Percentiles rank a stretch among this genome's conserved stretches.
Evolutionary conservation across 1,140 invertebrate species (phyloP).

Genomic region (Gryllus bimaculatus): DNA sequence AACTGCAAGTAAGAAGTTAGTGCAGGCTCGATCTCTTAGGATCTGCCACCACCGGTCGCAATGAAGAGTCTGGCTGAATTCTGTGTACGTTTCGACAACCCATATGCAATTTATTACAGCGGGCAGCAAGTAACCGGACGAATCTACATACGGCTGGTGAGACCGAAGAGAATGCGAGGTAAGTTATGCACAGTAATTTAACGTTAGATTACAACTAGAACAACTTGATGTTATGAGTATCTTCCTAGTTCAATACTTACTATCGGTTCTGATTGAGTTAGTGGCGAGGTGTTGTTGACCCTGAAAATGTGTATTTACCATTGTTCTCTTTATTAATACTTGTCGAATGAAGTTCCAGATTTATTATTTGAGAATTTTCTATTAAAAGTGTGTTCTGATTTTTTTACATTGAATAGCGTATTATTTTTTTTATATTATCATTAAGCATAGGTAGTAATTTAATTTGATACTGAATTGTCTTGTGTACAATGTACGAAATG

Average conservation of each 20-base stretch:
- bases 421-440: too few relatives aligned
- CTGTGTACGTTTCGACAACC: background rate
- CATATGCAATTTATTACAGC: background rate
- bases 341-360: background rate
- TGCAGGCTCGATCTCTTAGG: too few relatives aligned
- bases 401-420: too few relatives aligned
- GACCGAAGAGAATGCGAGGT: background rate
- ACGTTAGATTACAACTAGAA: too few relatives aligned
- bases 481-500: too few relatives aligned
- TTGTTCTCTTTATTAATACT: background rate
- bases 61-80: background rate
- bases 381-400: too few relatives aligned
- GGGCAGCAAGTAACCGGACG: background rate
- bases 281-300: background rate
- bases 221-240: too few relatives aligned
- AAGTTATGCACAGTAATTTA: background rate
- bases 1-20: too few relatives aligned
- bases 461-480: too few relatives aligned
- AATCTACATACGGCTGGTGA: background rate
- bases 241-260: background rate
- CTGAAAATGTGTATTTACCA: background rate
- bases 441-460: too few relatives aligned
- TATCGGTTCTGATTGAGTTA: background rate
- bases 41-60: background rate
- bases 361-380: too few relatives aligned